Conservation (phyloP, 2,888 invertebrate genomes). For the Ormyrus rosae region DNA sequence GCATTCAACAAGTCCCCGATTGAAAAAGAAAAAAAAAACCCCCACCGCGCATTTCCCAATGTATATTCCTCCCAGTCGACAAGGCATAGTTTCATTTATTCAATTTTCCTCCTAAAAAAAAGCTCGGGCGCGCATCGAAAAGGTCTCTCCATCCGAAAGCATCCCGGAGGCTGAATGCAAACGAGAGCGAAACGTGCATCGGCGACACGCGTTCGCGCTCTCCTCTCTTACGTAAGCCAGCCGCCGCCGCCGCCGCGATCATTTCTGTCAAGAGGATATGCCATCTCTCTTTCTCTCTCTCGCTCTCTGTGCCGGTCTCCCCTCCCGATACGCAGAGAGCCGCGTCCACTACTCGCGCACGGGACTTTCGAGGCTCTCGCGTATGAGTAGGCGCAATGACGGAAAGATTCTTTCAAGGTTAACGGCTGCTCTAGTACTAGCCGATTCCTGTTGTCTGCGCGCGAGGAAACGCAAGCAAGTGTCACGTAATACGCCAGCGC, state of each 20-base stretch:
- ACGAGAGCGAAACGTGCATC: conserved; percentile 6
- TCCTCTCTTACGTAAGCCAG: conserved; percentile 23
- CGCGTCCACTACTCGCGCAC: neutral
- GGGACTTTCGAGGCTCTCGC: conserved; percentile 26
- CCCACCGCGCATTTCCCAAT: neutral
- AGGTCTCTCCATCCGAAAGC: neutral
- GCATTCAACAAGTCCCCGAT: neutral
- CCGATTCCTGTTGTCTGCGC: conserved; percentile 20
- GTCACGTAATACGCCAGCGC: conserved; percentile 21
- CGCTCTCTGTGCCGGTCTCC: conserved; percentile 18
- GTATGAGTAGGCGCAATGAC: conserved; percentile 28
- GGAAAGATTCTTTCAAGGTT: conserved; percentile 46
- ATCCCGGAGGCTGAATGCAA: neutral
- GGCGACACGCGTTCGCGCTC: conserved; percentile 2
- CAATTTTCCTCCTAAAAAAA: neutral
- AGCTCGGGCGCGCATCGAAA: neutral
- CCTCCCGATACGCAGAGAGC: neutral
- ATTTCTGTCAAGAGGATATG: conserved; percentile 33
- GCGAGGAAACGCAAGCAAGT: conserved; percentile 15
- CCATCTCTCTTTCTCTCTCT: conserved; percentile 12
- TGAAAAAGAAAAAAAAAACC: neutral
- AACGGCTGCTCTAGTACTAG: conserved; percentile 26
- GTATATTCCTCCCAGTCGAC: neutral
- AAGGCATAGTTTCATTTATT: neutral
- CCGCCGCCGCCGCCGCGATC: conserved; percentile 1